Evolutionary conservation across 2,888 invertebrate species (phyloP), one percentile per base, ranked within the genome.

Genomic region (Watsonalla binaria): DNA sequence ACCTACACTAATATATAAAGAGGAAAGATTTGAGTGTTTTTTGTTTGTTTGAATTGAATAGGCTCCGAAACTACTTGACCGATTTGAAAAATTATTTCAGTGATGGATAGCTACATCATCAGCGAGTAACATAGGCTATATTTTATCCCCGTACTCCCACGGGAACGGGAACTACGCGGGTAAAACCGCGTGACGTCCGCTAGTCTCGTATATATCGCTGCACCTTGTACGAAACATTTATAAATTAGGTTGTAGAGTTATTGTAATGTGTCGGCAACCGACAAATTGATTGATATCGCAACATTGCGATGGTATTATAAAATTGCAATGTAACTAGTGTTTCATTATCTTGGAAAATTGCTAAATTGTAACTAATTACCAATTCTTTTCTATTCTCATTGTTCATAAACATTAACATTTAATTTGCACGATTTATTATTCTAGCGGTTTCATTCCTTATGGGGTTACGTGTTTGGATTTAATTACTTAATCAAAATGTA

Each of bases 401-500:
- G 54, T 39, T 51, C 53, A 54, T 49, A 37, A 49, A 49, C 37
- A 49, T 49, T 49, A 49, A 49, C 37, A 49, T 37, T 35, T 37
- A 48, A 48, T 49, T 49, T 49, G 54, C 55, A 52, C 55, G 61
- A 58, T 63, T 63, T 64, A 60, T 61, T 61, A 62, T 63, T 66
- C 64, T 61, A 56, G 61, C 61, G 57, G 65, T 66, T 62, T 58
- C 60, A 61, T 39, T 48, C 62, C 67, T 62, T 55, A 59, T 54
- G 55, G 60, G 58, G 66, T 61, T 61, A 65, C 63, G 65, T 68
- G 59, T 70, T 66, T 63, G 62, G 61, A 61, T 69, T 71, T 72
- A 66, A 69, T 65, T 67, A 64, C 68, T 72, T 73, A 70, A 74
- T 78, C 74, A 72, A 74, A 73, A 68, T 72, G 58, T 72, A 68